These are phyloP conservation scores for Phacellophora camtschatica DNA, from an alignment of 30 jellyfish, hydroid and myxozoan species.

Conservation along the genomic window DNA sequence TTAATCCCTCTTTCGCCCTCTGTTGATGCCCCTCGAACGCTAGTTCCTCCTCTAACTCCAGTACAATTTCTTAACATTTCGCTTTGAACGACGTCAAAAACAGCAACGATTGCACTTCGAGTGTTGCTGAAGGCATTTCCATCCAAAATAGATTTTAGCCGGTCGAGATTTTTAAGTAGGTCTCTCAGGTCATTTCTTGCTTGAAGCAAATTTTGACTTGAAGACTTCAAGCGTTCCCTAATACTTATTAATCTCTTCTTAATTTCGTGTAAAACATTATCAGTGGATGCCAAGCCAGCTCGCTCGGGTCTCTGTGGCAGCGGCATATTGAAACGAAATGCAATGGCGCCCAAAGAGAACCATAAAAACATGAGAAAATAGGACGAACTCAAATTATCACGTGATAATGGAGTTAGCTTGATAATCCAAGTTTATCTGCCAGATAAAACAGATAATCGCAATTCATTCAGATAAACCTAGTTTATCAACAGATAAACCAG, in stretches of 20 bases:
- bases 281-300: not conserved
- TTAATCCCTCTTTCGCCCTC: not conserved
- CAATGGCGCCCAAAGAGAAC: not conserved
- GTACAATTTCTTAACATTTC: not conserved
- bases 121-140: not conserved
- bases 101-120: not conserved
- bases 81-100: not conserved
- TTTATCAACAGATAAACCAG: no score
- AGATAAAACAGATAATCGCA: not conserved
- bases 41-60: not conserved
- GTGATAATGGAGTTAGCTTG: not conserved
- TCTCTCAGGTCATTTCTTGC: not conserved
- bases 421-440: constrained; percentile 9
- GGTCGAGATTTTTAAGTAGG: not conserved
- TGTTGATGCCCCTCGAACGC: not conserved
- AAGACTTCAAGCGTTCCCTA: not conserved
- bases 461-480: no score
- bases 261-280: not conserved
- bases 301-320: not conserved
- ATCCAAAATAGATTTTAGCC: not conserved
- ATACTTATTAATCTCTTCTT: not conserved
- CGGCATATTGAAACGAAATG: not conserved
- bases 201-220: not conserved
- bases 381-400: not conserved
- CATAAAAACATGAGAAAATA: not conserved